Evolutionary conservation across 2,888 invertebrate species (phyloP), one percentile per base, ranked within the genome.

Genomic region (Mythimna impura): DNA sequence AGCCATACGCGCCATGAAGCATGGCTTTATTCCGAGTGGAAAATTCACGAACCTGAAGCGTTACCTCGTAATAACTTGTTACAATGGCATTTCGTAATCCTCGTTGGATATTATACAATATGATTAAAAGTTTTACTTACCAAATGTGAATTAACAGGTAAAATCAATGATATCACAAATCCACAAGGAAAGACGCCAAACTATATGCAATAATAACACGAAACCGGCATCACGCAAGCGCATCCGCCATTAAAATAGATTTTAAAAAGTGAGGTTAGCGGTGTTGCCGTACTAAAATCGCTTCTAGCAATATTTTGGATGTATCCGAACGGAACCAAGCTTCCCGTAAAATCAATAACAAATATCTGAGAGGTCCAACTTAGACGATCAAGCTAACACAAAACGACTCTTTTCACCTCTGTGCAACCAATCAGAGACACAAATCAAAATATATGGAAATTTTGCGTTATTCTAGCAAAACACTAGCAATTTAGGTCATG

Each of bases 141-240:
- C 91, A 82, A 84, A 78, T 82, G 80, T 81, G 80, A 87, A 85
- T 85, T 89, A 85, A 86, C 86, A 81, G 70, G 84, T 86, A 88
- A 90, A 92, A 90, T 90, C 89, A 90, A 90, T 91, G 88, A 81
- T 87, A 87, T 85, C 89, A 90, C 91, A 88, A 89, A 88, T 87
- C 89, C 87, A 86, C 90, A 89, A 82, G 83, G 88, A 92, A 91
- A 89, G 94, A 95, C 94, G 95, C 95, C 91, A 93, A 93, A 93
- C 91, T 94, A 93, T 86, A 89, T 86, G 93, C 90, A 93, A 92
- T 93, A 94, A 93, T 93, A 95, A 92, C 94, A 95, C 91, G 93
- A 93, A 93, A 92, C 96, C 96, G 96, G 96, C 96, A 95, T 95
- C 95, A 96, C 96, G 96, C 96, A 96, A 94, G 95, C 96, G 96